These are phyloP conservation scores for Norana najaformis DNA, from an alignment of 2,888 invertebrate genomes.

Conservation along the genomic window DNA sequence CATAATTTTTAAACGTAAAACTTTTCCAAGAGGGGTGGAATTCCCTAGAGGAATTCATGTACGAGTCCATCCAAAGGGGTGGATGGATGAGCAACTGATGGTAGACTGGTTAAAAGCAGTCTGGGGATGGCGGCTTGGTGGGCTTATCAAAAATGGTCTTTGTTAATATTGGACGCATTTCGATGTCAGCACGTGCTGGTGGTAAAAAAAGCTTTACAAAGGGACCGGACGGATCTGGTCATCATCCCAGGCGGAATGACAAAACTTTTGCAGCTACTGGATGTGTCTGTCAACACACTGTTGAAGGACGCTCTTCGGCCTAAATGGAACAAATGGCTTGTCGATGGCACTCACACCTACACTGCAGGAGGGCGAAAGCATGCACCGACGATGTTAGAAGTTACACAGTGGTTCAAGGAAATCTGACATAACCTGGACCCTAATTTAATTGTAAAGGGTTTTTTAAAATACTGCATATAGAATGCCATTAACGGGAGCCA, in stretches of 20 bases:
- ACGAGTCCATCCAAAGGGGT: not conserved
- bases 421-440: not conserved
- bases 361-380: not conserved
- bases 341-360: too few relatives aligned
- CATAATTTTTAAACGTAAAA: not conserved
- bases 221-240: not conserved
- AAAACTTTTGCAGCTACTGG: not conserved
- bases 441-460: not conserved
- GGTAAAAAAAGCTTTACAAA: not conserved
- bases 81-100: not conserved
- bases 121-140: not conserved
- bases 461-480: not conserved
- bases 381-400: not conserved
- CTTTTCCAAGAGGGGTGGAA: not conserved
- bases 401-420: not conserved
- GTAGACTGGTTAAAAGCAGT: not conserved
- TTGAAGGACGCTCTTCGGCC: not conserved
- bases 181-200: not conserved
- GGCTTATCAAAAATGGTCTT: too few relatives aligned
- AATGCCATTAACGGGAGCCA: not conserved
- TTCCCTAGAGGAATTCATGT: not conserved
- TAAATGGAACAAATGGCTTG: not conserved
- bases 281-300: not conserved
- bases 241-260: too few relatives aligned
- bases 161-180: not conserved